Evolutionary conservation across 2,113 vertebrate species (phyloP), one percentile per base, ranked within the genome.

Genomic region (Nesogale talazaci): DNA sequence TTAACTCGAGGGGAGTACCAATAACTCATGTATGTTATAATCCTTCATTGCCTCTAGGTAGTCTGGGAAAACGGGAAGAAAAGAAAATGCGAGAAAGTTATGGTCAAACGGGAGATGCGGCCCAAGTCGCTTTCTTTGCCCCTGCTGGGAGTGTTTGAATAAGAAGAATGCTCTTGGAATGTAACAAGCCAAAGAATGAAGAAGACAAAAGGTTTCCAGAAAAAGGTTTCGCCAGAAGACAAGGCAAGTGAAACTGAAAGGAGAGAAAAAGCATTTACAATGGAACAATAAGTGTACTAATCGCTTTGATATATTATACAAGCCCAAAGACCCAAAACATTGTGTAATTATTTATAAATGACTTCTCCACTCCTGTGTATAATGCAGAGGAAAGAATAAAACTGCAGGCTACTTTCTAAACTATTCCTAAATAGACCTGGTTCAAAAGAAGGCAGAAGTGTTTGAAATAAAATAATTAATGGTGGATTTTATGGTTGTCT

Each of bases 341-440:
- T 99, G 99, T 99, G 99, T 99, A 99, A 99, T 99, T 99, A 99
- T 99, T 99, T 99, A 99, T 99, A 99, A 99, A 99, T 99, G 99
- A 99, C 98, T 98, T 98, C 98, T 99, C 98, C 98, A 98, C 98
- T 98, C 97, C 97, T 98, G 98, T 97, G 97, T 98, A 98, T 99
- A 99, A 99, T 98, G 97, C 98, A 97, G 91, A 96, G 97, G 97
- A 98, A 98, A 99, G 99, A 99, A 99, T 99, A 98, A 99, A 99
- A 98, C 99, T 98, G 98, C 99, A 99, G 99, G 99, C 98, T 99
- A 98, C 99, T 99, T 98, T 98, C 98, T 98, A 98, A 98, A 99
- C 98, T 99, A 98, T 99, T 98, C 98, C 98, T 98, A 99, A 99
- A 99, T 98, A 98, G 98, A 98, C 98, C 96, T 98, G 92, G 97